Evolutionary conservation across 2,797 vertebrate species (phyloP).

Genomic region (Coccyzus lansbergi): DNA sequence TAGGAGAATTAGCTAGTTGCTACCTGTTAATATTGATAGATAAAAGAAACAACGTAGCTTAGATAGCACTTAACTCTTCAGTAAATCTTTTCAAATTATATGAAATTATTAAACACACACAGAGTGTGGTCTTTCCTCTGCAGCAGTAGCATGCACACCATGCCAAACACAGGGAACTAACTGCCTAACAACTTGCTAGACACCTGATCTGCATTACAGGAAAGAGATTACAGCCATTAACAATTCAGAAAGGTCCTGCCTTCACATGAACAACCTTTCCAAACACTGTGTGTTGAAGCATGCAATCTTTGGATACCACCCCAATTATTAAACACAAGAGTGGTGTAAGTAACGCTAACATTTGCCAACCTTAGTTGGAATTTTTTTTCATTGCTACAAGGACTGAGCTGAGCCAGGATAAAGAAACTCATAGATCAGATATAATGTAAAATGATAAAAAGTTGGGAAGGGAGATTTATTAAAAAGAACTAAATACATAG

Average conservation of each 20-base stretch:
- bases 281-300: neutral
- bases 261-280: neutral
- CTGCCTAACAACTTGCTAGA: neutral
- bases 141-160: rapidly evolving
- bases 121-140: neutral
- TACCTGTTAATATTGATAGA: neutral
- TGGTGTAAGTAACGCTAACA: neutral
- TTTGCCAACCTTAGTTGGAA: neutral
- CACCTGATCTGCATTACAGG: neutral
- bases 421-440: neutral
- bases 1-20: neutral
- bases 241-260: neutral
- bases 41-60: neutral
- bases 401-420: neutral
- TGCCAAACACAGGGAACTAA: neutral
- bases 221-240: neutral
- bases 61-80: neutral
- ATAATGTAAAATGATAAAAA: neutral
- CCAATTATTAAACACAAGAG: neutral
- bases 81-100: neutral
- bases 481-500: neutral
- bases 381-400: neutral
- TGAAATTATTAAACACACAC: neutral
- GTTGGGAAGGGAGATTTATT: neutral
- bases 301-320: neutral